phyloP scores from a whole-genome alignment of 2,797 vertebrate species.

The Denticeps clupeoides region DNA sequence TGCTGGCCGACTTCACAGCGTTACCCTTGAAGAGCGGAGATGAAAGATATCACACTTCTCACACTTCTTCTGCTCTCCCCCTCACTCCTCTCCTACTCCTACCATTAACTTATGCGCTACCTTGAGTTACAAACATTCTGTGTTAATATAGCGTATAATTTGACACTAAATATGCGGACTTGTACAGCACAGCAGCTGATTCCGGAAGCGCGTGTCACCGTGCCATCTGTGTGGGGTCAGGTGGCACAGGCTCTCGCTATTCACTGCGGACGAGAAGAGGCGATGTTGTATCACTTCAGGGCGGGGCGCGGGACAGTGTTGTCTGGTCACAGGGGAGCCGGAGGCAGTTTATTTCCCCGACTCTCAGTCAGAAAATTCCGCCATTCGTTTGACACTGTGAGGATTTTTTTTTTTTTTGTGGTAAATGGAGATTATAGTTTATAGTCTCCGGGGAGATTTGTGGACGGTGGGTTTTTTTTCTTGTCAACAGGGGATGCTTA shows the following conservation, averaged over 20 bases:
- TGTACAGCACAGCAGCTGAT: conserved; percentile 60
- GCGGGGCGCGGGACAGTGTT: neutral
- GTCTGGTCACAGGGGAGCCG: no score
- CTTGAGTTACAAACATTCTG: conserved; percentile 59
- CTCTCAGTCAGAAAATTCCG: no score
- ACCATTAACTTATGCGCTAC: conserved; percentile 60
- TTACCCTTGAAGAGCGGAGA: conserved; percentile 54
- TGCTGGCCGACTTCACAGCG: conserved; percentile 3
- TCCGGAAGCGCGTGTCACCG: conserved; percentile 64
- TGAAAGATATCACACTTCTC: conserved; percentile 23
- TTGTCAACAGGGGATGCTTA: no score
- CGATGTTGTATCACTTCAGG: neutral
- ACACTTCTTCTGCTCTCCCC: neutral
- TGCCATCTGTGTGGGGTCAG: conserved; percentile 63
- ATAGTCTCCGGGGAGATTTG: no score
- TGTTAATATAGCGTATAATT: conserved; percentile 70
- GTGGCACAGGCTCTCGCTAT: conserved; percentile 43
- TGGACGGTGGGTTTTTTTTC: no score
- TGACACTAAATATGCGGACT: conserved; percentile 70
- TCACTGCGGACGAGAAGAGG: neutral
- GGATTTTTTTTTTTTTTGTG: no score
- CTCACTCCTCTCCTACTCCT: neutral
- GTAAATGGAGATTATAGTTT: no score
- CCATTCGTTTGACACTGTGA: no score
- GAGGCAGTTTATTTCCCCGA: no score